A percentile compares a stretch with the other conserved stretches of the same genome.
phyloP scores from a whole-genome alignment of 2,797 vertebrate genomes.

The Characodon lateralis region DNA sequence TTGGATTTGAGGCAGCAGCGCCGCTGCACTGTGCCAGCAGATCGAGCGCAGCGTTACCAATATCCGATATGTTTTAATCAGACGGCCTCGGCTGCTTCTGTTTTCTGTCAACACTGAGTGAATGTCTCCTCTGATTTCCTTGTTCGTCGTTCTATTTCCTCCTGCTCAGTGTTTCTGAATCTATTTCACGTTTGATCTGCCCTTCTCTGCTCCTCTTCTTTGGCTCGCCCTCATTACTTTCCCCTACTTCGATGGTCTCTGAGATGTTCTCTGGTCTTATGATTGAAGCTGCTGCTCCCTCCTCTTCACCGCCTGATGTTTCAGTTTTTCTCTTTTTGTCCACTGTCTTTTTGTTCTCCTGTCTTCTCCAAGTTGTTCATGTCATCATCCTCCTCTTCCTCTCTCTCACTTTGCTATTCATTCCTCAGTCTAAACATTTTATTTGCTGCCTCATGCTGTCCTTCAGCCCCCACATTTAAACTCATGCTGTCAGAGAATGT shows the following conservation, averaged over 20 bases:
- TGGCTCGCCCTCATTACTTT: background rate
- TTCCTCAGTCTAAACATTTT: background rate
- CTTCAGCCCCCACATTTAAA: constrained; percentile 34
- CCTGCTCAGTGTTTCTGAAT: constrained; percentile 33
- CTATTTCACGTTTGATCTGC: background rate
- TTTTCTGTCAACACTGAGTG: constrained; percentile 66
- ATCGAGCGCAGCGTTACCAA: constrained; percentile 62
- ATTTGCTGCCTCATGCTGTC: constrained; percentile 24
- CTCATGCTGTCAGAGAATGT: constrained; percentile 18
- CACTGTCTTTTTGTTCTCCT: background rate
- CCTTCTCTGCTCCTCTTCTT: background rate
- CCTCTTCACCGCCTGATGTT: background rate
- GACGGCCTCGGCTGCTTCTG: constrained; percentile 48
- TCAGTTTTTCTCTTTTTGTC: background rate
- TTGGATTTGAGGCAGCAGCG: constrained; percentile 59
- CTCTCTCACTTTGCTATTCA: background rate
- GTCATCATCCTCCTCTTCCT: background rate
- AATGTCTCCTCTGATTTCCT: constrained; percentile 47
- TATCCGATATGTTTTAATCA: constrained; percentile 73
- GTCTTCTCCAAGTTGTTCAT: too few species aligned
- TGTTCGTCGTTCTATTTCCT: constrained; percentile 16
- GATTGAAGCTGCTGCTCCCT: background rate
- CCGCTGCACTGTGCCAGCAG: constrained; percentile 40
- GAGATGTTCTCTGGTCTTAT: constrained; percentile 17
- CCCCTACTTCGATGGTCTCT: background rate